Percentiles rank a stretch among this genome's conserved stretches.
phyloP scores from a whole-genome alignment of 23 tunicate genomes.

The Styela clava region DNA sequence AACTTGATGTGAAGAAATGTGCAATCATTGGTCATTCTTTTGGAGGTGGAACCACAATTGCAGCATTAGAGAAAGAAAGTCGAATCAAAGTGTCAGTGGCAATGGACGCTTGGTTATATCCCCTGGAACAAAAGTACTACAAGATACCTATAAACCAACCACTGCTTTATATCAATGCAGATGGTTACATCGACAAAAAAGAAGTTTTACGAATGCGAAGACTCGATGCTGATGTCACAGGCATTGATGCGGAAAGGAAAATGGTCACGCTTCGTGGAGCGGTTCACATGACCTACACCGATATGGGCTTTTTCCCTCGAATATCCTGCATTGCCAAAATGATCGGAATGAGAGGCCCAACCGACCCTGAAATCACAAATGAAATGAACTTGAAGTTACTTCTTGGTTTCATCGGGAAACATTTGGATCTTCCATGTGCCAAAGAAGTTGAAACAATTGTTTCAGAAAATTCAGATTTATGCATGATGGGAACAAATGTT shows the following conservation, averaged over 20 bases:
- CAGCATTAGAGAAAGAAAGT: conserved; percentile 43
- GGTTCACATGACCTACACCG: conserved; percentile 54
- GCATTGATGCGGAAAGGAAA: conserved; percentile 44
- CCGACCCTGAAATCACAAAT: conserved; percentile 32
- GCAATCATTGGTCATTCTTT: conserved; percentile 83
- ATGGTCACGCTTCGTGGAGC: conserved; percentile 65
- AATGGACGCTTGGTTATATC: conserved; percentile 76
- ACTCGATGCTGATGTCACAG: conserved; percentile 47
- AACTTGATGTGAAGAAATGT: conserved; percentile 52
- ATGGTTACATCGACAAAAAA: conserved; percentile 30
- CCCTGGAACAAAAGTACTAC: conserved; percentile 43
- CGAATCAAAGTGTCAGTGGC: conserved; percentile 74
- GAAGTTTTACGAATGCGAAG: conserved; percentile 42
- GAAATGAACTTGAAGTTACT: conserved; percentile 35
- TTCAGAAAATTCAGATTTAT: conserved; percentile 14
- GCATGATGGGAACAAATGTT: conserved; percentile 36
- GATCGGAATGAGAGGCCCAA: conserved; percentile 24
- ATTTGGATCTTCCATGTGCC: conserved; percentile 39
- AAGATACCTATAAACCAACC: conserved; percentile 32
- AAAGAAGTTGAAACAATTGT: conserved; percentile 25
- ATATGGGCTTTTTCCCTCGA: conserved; percentile 37
- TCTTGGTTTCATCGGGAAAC: conserved; percentile 54
- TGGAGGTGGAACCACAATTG: conserved; percentile 71
- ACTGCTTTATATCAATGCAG: conserved; percentile 67
- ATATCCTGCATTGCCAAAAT: conserved; percentile 31